Evolutionary conservation across 2,888 invertebrate species (phyloP).

Genomic region (Siphlonurus alternatus): DNA sequence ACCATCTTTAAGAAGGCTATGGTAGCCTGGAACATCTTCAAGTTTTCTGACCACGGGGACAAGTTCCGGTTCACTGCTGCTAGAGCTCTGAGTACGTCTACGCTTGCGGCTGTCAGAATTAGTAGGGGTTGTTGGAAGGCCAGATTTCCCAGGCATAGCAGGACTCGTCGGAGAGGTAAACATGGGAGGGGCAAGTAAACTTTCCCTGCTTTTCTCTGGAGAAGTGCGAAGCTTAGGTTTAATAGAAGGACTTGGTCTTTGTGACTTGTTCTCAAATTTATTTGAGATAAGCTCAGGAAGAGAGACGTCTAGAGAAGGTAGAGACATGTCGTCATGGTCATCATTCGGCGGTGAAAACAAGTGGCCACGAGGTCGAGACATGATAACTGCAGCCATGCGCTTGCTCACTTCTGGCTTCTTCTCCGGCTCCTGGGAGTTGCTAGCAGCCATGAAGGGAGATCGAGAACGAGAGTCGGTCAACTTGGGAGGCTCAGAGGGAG

Average conservation of each 20-base stretch:
- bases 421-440: conserved; percentile 5
- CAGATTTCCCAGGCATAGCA: conserved; percentile 12
- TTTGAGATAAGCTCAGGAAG: neutral
- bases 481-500: neutral
- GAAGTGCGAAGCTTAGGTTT: neutral
- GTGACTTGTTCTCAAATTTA: neutral
- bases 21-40: conserved; percentile 42
- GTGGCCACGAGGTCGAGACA: neutral
- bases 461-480: neutral
- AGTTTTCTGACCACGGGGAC: conserved; percentile 43
- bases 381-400: neutral
- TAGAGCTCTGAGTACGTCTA: conserved; percentile 26
- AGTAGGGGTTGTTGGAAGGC: conserved; percentile 13
- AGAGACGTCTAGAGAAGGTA: neutral
- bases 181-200: neutral
- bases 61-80: conserved; percentile 39
- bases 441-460: neutral
- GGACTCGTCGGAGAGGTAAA: conserved; percentile 9
- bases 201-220: neutral
- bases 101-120: conserved; percentile 20
- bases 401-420: conserved; percentile 10
- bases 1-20: conserved; percentile 38
- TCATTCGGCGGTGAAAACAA: neutral
- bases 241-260: neutral
- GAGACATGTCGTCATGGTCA: neutral